Percentiles rank a stretch among this genome's conserved stretches.
Evolutionary conservation across 1,140 invertebrate species (phyloP).

Genomic region (Adoxophyes honmai): DNA sequence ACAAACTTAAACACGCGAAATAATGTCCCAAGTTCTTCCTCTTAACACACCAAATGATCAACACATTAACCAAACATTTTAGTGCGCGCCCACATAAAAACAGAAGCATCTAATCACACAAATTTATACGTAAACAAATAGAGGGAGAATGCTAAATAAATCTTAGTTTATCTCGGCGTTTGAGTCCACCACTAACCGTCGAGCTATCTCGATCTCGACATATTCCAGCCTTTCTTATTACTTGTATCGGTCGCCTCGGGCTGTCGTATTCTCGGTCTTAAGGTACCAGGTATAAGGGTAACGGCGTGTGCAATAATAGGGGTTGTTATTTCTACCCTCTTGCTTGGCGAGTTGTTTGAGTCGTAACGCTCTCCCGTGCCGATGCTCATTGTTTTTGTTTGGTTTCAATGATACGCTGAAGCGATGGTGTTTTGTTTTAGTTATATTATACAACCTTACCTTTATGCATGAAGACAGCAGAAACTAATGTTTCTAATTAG

Average conservation of each 20-base stretch:
- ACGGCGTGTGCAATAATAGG: constrained; percentile 16
- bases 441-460: background rate
- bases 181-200: constrained; percentile 26
- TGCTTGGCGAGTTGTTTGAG: constrained; percentile 36
- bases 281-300: constrained; percentile 8
- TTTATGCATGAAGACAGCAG: no score
- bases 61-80: no score
- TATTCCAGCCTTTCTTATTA: constrained; percentile 33
- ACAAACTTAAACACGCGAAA: no score
- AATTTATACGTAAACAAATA: constrained; percentile 1
- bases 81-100: no score
- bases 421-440: constrained; percentile 19
- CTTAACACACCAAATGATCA: no score
- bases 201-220: constrained; percentile 32
- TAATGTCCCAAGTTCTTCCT: no score
- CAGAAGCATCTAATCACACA: background rate
- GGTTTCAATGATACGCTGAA: background rate
- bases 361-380: constrained; percentile 32
- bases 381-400: constrained; percentile 39
- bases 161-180: constrained; percentile 25
- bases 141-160: constrained; percentile 21
- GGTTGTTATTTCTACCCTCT: constrained; percentile 27
- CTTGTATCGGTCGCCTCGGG: constrained; percentile 1
- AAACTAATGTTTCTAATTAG: no score
- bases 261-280: constrained; percentile 17